Evolutionary conservation across 2,888 invertebrate species (phyloP).

Genomic region (Artemia sp.): DNA sequence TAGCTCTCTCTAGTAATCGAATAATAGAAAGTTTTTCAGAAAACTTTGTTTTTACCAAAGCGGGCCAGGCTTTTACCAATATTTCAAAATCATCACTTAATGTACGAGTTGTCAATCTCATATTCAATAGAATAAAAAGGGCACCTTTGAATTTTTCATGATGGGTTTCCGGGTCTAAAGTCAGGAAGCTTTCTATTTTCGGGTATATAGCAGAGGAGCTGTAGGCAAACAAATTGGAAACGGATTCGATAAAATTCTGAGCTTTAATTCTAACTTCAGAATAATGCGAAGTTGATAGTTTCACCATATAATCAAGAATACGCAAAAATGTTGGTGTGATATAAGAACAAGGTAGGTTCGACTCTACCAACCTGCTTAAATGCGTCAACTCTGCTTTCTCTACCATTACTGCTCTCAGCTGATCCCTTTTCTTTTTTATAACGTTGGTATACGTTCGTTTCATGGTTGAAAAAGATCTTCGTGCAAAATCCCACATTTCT

Average conservation of each 20-base stretch:
- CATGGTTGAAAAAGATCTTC: slow-evolving; percentile 46
- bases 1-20: slow-evolving; percentile 31
- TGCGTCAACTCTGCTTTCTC: slow-evolving; percentile 50
- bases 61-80: slow-evolving; percentile 54
- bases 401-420: slow-evolving; percentile 45
- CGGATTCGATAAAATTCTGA: neutral
- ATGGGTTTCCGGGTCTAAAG: slow-evolving; percentile 41
- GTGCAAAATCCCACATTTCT: slow-evolving; percentile 44
- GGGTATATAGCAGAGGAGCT: slow-evolving; percentile 48
- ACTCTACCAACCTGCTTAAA: slow-evolving; percentile 35
- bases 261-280: slow-evolving; percentile 38
- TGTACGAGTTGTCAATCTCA: slow-evolving; percentile 45
- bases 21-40: slow-evolving; percentile 72
- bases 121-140: slow-evolving; percentile 54
- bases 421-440: slow-evolving; percentile 42
- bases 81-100: slow-evolving; percentile 59
- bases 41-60: slow-evolving; percentile 53
- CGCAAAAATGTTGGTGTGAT: slow-evolving; percentile 44
- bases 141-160: slow-evolving; percentile 61
- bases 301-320: slow-evolving; percentile 44
- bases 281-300: slow-evolving; percentile 47
- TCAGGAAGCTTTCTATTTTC: slow-evolving; percentile 42
- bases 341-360: slow-evolving; percentile 23
- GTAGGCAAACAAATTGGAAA: neutral
- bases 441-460: slow-evolving; percentile 46